Conservation (phyloP, 2,888 invertebrate species). For the Alsophila aescularia region DNA sequence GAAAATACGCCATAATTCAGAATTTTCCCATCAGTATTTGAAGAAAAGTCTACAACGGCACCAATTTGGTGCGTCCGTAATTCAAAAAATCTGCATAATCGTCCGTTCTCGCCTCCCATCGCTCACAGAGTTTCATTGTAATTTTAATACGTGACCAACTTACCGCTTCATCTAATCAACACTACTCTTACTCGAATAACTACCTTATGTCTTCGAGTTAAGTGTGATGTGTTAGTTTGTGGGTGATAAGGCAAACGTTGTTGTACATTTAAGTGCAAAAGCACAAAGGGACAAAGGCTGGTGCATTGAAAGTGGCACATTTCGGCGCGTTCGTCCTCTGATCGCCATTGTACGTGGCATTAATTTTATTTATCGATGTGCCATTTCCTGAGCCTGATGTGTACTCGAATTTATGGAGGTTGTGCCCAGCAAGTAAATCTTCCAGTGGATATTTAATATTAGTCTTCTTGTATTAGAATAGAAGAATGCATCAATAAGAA, state of each 20-base stretch:
- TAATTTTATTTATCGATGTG: conserved; percentile 50
- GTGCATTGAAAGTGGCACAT: conserved; percentile 53
- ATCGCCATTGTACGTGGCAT: conserved; percentile 48
- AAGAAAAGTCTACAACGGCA: conserved; percentile 42
- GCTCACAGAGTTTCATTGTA: conserved; percentile 53
- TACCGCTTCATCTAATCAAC: neutral
- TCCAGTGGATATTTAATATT: no score
- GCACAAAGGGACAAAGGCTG: conserved; percentile 52
- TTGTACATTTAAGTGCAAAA: conserved; percentile 49
- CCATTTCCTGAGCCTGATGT: conserved; percentile 36
- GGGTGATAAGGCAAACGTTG: conserved; percentile 30
- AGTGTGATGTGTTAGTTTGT: neutral
- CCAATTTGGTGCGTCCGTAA: conserved; percentile 41
- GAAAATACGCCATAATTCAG: neutral
- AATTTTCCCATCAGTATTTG: conserved; percentile 32
- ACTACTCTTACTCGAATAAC: neutral
- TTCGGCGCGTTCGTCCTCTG: conserved; percentile 39
- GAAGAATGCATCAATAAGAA: no score
- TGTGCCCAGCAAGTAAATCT: neutral
- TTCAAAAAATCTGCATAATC: conserved; percentile 53
- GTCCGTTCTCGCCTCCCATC: conserved; percentile 47
- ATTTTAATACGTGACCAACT: conserved; percentile 47
- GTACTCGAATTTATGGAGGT: conserved; percentile 23
- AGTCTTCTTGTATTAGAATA: no score
- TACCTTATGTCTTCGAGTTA: conserved; percentile 19